These are phyloP conservation scores for Notoglanidium macrostoma DNA, from an alignment of 2,797 vertebrate genomes.

Conservation along the genomic window DNA sequence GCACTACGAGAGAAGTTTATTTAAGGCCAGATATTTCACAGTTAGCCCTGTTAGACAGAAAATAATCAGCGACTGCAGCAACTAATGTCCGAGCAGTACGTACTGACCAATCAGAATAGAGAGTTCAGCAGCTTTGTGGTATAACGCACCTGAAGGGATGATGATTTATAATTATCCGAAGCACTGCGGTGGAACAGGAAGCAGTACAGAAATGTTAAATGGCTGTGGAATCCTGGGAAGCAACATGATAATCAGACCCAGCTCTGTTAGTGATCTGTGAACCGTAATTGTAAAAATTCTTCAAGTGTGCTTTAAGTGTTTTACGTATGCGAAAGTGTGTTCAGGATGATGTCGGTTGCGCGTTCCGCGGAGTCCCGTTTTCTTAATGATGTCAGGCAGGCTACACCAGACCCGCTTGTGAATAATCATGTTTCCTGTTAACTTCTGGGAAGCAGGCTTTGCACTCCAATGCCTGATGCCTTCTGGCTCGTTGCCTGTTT, in stretches of 20 bases:
- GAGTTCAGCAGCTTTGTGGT: background rate
- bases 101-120: background rate
- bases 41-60: background rate
- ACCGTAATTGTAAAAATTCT: too few species aligned
- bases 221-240: background rate
- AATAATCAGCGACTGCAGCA: background rate
- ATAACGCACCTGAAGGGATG: background rate
- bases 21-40: background rate
- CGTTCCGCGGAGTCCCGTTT: background rate
- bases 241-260: background rate
- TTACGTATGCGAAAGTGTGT: too few species aligned
- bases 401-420: background rate
- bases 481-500: slow-evolving; percentile 34
- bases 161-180: background rate
- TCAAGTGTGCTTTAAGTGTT: too few species aligned
- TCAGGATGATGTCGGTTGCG: background rate
- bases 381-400: background rate
- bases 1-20: background rate
- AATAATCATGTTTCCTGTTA: slow-evolving; percentile 31
- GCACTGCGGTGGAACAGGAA: background rate
- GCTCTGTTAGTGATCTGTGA: background rate
- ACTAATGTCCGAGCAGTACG: background rate
- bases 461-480: slow-evolving; percentile 25
- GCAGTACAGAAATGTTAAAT: background rate
- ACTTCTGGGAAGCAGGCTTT: slow-evolving; percentile 54